Evolutionary conservation across 2,113 vertebrate genomes (phyloP), one percentile per base, ranked within the genome.

Genomic region (Urocolius indicus): DNA sequence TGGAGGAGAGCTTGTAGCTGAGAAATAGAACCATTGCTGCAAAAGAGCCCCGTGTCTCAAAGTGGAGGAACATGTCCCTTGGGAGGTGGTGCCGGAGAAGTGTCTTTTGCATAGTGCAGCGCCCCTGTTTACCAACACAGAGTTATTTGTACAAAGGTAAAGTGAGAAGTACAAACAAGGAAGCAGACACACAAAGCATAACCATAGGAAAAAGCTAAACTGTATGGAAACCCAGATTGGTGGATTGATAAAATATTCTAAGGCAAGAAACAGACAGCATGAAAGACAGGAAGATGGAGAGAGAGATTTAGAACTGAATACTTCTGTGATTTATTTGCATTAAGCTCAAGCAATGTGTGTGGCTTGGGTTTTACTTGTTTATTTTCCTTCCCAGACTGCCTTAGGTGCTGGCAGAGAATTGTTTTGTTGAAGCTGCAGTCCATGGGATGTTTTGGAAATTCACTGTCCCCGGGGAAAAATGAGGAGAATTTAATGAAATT

Each of bases 281-380:
- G 66, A 71, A 89, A 89, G 71, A 76, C 59, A 82, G 55, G 59
- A 85, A 77, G 67, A 83, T 30, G 75, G 71, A 78, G 89, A 82
- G 86, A 74, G 91, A 84, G 36, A 84, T 89, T 94, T 84, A 84
- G 87, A 84, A 68, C 29, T 68, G 69, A 95, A 89, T 92, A 95
- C 74, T 87, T 85, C 8, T 38, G 66, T 83, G 87, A 76, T 93
- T 93, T 88, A 93, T 93, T 83, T 88, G 85, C 85, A 92, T 95
- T 83, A 83, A 92, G 92, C 79, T 95, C 87, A 55, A 68, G 82
- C 32, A 48, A 23, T n/a, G 26, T 88, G 68, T 77, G 82, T 68
- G 45, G 84, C 59, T 91, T 86, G 48, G 93, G 55, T 83, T 94
- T 85, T 71, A 73, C 87, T 85, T 95, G 87, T 94, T 96, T 89